Conservation (phyloP, 2,888 invertebrate species). For the Epinotia bilunana region DNA sequence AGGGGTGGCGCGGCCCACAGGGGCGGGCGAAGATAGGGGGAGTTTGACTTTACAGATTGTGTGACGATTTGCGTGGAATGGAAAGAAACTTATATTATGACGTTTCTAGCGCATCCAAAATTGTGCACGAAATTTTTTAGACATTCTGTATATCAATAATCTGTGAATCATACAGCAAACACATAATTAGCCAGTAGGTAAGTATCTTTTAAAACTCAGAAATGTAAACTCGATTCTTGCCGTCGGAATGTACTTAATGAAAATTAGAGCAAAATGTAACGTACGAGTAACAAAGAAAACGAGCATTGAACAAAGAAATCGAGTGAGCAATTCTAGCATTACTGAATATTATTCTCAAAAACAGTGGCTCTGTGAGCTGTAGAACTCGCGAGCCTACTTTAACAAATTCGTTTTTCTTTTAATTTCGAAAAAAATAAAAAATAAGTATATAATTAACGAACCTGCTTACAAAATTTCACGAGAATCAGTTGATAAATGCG, state of each 20-base stretch:
- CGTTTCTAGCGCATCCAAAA: neutral
- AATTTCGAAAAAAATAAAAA: too few species aligned
- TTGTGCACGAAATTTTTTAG: neutral
- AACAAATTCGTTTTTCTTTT: too few species aligned
- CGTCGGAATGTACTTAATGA: neutral
- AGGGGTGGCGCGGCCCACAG: constrained; percentile 8
- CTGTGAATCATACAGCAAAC: neutral
- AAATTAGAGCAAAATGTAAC: neutral
- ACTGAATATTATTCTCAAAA: neutral
- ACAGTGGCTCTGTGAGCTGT: too few species aligned
- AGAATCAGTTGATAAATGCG: too few species aligned
- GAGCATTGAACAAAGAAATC: neutral
- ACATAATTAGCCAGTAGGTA: neutral
- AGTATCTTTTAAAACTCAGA: neutral
- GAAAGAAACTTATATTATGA: neutral
- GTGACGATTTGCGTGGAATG: constrained; percentile 7
- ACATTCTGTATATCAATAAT: neutral
- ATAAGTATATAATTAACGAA: too few species aligned
- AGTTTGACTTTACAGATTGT: constrained; percentile 28
- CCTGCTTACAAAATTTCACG: too few species aligned
- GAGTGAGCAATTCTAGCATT: neutral
- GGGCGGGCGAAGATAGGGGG: constrained; percentile 6
- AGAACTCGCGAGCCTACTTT: too few species aligned
- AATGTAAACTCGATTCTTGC: neutral
- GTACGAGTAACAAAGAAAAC: neutral